Base-by-base conservation (phyloP, 2,113 vertebrate genomes). In the Loxodonta africana region DNA sequence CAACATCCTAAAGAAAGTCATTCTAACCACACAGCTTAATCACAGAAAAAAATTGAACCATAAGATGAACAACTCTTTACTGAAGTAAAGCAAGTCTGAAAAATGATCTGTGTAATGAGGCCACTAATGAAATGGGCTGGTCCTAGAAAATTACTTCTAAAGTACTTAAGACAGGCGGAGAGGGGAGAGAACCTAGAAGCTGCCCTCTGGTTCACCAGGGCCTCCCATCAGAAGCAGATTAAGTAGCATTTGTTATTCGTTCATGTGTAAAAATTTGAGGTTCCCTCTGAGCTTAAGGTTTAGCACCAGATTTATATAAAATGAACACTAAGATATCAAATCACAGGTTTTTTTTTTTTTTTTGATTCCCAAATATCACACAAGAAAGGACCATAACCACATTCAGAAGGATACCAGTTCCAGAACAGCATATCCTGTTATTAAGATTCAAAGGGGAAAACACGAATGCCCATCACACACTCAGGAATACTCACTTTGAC, bases 401-500 rank as follows among this genome's bases (percentile, higher is more conserved):
- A 9, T 12, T 88, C 51, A 67, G 74, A 85, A 65, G 14, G 76
- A 46, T 30, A 92, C 4, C 37, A 28, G 71, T 11, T 33, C 62
- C 71, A 51, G 30, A 21, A 44, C 10, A 62, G 12, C 44, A 48
- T 0, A 51, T 51, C 20, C 21, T 20, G 3, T 15, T 57, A 37
- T 0, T 62, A 37, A 86, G 69, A 51, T 21, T 18, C 30, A 26
- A 62, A 86, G 71, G 20, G 20, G 25, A n/a, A 69, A 44, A 37
- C 6, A 18, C 0, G 1, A 10, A 41, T 3, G 0, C 23, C 67
- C 51, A 51, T 11, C 60, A 3, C n/a, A 1, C 25, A 37, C 76
- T 44, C 26, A 15, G 23, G 3, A 48, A 23, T 30, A 97, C 99
- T 97, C 99, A 99, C 99, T 99, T 99, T 96, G 99, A 99, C 98